These are phyloP conservation scores for Phylloscopus whistleri DNA, from an alignment of 2,113 vertebrate genomes.

Conservation along the genomic window DNA sequence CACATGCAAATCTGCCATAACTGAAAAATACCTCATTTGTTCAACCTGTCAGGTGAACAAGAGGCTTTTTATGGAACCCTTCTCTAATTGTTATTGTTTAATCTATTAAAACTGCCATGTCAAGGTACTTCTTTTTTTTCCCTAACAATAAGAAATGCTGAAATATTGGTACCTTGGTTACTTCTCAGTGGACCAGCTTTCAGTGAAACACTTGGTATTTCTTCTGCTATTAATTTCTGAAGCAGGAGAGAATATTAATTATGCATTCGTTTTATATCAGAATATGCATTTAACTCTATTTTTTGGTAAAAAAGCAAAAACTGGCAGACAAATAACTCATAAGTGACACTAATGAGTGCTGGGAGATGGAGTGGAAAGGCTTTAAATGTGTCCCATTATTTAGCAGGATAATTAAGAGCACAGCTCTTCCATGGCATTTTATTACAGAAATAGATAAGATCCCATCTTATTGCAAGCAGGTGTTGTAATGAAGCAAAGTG, in stretches of 20 bases:
- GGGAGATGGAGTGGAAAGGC: slow-evolving; percentile 74
- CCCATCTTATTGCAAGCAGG: slow-evolving; percentile 65
- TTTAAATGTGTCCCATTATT: slow-evolving; percentile 77
- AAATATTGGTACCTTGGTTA: neutral
- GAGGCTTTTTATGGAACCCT: neutral
- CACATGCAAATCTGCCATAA: neutral
- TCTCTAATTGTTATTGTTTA: neutral
- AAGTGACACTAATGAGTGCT: slow-evolving; percentile 73
- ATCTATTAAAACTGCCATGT: neutral
- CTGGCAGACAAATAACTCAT: slow-evolving; percentile 71
- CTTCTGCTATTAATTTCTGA: slow-evolving; percentile 24
- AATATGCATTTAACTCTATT: slow-evolving; percentile 44
- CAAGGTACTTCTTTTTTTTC: neutral
- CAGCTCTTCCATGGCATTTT: slow-evolving; percentile 69
- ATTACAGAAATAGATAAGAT: slow-evolving; percentile 72
- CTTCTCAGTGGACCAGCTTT: neutral
- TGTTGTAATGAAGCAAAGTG: slow-evolving; percentile 63
- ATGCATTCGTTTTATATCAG: slow-evolving; percentile 44
- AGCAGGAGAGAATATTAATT: slow-evolving; percentile 48
- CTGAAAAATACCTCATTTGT: neutral
- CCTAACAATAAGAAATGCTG: neutral
- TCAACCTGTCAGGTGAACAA: neutral
- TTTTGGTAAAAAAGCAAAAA: slow-evolving; percentile 54
- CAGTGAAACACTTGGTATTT: neutral
- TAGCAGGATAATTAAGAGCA: slow-evolving; percentile 74